phyloP scores from a whole-genome alignment of 2,888 invertebrate genomes.

The Ctena decussata region DNA sequence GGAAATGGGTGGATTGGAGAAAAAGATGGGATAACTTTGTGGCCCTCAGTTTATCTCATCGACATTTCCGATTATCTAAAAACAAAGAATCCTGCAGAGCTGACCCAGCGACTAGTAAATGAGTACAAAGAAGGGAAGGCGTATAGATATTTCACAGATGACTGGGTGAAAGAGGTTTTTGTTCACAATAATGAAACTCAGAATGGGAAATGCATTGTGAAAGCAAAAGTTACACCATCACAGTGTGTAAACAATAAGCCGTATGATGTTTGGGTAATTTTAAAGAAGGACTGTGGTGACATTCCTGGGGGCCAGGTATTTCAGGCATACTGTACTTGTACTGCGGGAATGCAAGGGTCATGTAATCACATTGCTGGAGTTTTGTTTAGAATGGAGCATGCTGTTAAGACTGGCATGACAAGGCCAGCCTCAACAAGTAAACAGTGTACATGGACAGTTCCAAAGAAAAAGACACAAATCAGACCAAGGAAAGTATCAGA shows the following conservation, averaged over 20 bases:
- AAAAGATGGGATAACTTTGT: constrained; percentile 29
- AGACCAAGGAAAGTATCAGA: not conserved
- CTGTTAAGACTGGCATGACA: constrained; percentile 12
- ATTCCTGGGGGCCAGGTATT: not conserved
- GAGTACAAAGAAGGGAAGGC: constrained; percentile 61
- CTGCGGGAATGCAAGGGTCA: not conserved
- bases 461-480: not conserved
- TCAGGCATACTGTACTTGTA: constrained; percentile 6
- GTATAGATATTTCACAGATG: constrained; percentile 47
- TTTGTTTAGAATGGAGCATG: constrained; percentile 12
- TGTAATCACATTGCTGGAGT: constrained; percentile 11
- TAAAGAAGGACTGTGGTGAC: no score
- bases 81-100: constrained; percentile 12
- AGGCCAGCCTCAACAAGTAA: not conserved
- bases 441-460: not conserved
- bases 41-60: constrained; percentile 52
- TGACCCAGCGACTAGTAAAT: constrained; percentile 36
- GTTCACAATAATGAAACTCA: constrained; percentile 24
- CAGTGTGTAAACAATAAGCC: constrained; percentile 41
- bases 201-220: constrained; percentile 41
- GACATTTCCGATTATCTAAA: constrained; percentile 48
- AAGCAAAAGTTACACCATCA: constrained; percentile 54
- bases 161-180: constrained; percentile 55
- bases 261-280: no score
- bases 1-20: constrained; percentile 50